Conservation (phyloP, 2,113 vertebrate species). For the Lycocorax pyrrhopterus region DNA sequence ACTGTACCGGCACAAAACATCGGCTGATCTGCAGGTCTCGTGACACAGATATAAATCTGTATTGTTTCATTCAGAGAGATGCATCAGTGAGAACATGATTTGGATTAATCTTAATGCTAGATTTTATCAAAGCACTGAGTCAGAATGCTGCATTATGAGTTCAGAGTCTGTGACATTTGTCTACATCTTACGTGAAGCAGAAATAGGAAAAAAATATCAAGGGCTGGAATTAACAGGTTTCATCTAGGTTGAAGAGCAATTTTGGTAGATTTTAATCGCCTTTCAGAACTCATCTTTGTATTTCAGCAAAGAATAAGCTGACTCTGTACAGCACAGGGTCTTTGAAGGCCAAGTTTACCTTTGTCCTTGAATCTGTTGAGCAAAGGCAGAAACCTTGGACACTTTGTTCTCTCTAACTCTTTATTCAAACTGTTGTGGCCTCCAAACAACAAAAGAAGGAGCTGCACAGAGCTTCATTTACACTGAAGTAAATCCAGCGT, state of each 20-base stretch:
- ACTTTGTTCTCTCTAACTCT: not conserved
- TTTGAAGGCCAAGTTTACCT: not conserved
- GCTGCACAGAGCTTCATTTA: not conserved
- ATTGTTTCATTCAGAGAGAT: not conserved
- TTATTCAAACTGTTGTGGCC: not conserved
- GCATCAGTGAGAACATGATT: not conserved
- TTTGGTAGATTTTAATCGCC: not conserved
- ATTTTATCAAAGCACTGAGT: constrained; percentile 18
- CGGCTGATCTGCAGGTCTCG: not conserved
- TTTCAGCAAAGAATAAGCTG: not conserved
- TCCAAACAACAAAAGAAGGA: not conserved
- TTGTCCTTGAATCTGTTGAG: constrained; percentile 23
- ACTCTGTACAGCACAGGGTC: not conserved
- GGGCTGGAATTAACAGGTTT: not conserved
- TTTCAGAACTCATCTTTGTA: not conserved
- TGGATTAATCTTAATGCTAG: not conserved
- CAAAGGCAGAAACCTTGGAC: not conserved
- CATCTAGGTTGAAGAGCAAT: not conserved
- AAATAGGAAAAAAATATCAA: not conserved
- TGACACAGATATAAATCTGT: not conserved
- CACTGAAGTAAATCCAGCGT: not conserved
- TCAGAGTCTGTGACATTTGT: not conserved
- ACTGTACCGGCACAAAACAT: not conserved
- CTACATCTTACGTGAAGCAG: not conserved
- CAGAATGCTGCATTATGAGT: not conserved